phyloP scores from a whole-genome alignment of 2,113 vertebrate species.

The Noctilio leporinus region DNA sequence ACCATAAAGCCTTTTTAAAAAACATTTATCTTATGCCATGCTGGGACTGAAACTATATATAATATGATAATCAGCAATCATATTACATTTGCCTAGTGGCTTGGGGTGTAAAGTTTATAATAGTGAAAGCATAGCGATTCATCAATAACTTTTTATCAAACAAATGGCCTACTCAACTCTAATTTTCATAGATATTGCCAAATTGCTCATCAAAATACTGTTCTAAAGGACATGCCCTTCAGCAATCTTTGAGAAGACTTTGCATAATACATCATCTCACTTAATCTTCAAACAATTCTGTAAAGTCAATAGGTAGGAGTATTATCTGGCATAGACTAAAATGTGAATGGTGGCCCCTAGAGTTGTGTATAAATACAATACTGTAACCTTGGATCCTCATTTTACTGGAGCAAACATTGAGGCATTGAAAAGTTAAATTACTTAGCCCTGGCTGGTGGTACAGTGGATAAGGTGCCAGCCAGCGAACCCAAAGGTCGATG shows the following conservation, averaged over 20 bases:
- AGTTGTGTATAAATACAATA: not conserved
- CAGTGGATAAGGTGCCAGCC: too few species aligned
- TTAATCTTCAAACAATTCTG: not conserved
- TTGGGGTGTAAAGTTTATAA: not conserved
- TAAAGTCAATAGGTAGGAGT: not conserved
- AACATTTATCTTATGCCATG: not conserved
- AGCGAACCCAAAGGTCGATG: too few species aligned
- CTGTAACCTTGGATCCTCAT: not conserved
- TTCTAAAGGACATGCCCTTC: not conserved
- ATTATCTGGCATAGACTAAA: not conserved
- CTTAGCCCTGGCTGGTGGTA: too few species aligned
- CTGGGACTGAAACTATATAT: not conserved
- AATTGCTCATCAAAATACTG: not conserved
- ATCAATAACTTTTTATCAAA: not conserved
- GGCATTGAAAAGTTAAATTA: not conserved
- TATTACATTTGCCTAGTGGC: not conserved
- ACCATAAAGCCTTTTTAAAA: not conserved
- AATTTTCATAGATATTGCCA: not conserved
- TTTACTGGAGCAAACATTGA: conserved; percentile 22
- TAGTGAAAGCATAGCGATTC: not conserved
- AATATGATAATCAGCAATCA: not conserved
- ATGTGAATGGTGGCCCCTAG: not conserved
- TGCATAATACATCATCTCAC: not conserved
- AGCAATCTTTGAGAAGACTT: not conserved
- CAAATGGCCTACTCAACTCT: not conserved